A percentile compares a stretch with the other conserved stretches of the same genome.
phyloP scores from a whole-genome alignment of 2,113 vertebrate species.

The Electrona antarctica region DNA sequence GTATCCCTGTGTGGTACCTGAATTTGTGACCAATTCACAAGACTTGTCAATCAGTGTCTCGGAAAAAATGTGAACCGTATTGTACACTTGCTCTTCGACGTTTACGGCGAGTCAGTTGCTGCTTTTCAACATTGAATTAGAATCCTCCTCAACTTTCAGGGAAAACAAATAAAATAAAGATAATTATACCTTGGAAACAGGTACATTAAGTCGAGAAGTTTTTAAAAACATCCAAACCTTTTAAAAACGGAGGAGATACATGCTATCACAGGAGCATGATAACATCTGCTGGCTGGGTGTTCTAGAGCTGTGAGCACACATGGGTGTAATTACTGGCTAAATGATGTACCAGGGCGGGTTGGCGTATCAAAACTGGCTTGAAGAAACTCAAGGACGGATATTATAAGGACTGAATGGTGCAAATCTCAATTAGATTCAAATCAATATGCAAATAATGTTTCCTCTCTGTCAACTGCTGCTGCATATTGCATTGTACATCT shows the following conservation, averaged over 20 bases:
- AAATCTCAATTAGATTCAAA: slow-evolving; percentile 1
- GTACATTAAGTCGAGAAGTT: not conserved
- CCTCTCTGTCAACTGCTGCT: slow-evolving; percentile 10
- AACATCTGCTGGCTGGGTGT: slow-evolving; percentile 17
- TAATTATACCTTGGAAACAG: not conserved
- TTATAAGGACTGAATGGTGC: slow-evolving; percentile 17
- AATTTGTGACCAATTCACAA: slow-evolving; percentile 32
- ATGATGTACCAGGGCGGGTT: not conserved
- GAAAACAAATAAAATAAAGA: slow-evolving; percentile 2
- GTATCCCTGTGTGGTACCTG: slow-evolving; percentile 47
- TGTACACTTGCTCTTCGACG: slow-evolving; percentile 37
- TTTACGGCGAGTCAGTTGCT: slow-evolving; percentile 12
- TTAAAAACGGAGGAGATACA: not conserved
- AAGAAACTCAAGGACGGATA: slow-evolving; percentile 37
- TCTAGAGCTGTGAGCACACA: slow-evolving; percentile 29
- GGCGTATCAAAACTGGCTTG: not conserved
- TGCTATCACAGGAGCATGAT: not conserved
- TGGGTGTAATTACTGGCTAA: not conserved
- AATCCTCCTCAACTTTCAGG: slow-evolving; percentile 17
- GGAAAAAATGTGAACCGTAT: slow-evolving; percentile 15
- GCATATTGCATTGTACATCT: slow-evolving; percentile 17
- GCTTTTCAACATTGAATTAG: not conserved
- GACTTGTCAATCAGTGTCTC: slow-evolving; percentile 24
- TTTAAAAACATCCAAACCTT: too few relatives aligned
- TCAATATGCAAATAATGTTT: not conserved